Base-by-base conservation (phyloP, 2,888 invertebrate genomes). In the Eueremaeus valkanovi region DNA sequence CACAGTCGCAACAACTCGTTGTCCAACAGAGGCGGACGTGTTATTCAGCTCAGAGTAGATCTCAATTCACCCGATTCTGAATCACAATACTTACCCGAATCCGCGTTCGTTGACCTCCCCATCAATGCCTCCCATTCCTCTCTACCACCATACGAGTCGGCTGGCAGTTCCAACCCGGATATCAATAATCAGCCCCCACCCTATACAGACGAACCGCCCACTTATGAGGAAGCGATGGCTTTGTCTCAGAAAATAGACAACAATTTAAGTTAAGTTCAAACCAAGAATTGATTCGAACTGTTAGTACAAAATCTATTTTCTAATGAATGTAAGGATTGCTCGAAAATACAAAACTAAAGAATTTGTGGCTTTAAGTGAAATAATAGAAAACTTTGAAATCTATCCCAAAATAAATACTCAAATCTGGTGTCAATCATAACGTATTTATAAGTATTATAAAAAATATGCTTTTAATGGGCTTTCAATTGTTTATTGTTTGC, bases 171-270 rank as follows among this genome's bases (percentile, higher is more conserved):
- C n/a, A 24, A n/a, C 1, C 49, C 31, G 0, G 16, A 16, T 21
- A 36, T n/a, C 21, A 40, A 58, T 16, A 36, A 18, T 5, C 33
- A 45, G 8, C 74, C 61, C 9, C 74, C 74, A 2, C 74, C 74
- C 11, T 74, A 55, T 45, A 13, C 24, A 0, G 58, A 74, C 1
- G 58, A 29, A 29, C 74, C 40, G 24, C 74, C 74, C 24, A 74
- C 74, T 27, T 74, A 74, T 61, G 74, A 74, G 11, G 74, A 74
- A n/a, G 61, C 74, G 3, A 66, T 74, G 21, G 21, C 40, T 24
- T 45, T 70, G 45, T 70, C 11, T 3, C 27, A 45, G 45, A 45
- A 16, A 16, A 18, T 31, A 16, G 27, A 61, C 9, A 61, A 31
- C 18, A 13, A 61, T 31, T 16, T 31, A 18, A 61, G 21, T 24